phyloP scores from a whole-genome alignment of 2,797 vertebrate genomes.

The Thamnophis elegans region DNA sequence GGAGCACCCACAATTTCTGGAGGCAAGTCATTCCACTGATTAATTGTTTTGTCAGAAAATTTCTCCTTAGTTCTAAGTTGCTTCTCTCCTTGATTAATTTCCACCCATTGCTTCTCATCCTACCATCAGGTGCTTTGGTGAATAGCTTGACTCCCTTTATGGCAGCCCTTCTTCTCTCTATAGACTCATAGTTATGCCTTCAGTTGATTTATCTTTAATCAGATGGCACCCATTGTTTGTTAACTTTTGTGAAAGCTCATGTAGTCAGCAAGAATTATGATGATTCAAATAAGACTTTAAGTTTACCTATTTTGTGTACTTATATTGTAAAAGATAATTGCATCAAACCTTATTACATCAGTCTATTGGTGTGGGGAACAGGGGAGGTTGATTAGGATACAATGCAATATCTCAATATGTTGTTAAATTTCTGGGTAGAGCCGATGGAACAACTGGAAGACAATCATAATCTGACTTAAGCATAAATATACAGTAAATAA shows the following conservation, averaged over 20 bases:
- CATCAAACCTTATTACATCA: background rate
- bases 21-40: no score
- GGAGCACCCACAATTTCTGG: no score
- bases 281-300: background rate
- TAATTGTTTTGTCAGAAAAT: no score
- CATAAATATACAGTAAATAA: background rate
- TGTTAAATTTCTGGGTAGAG: background rate
- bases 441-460: background rate
- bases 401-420: background rate
- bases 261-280: background rate
- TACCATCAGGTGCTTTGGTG: no score
- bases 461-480: background rate
- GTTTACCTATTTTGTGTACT: background rate
- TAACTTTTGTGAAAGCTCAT: background rate
- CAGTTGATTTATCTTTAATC: background rate
- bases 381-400: background rate
- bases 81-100: no score
- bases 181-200: background rate
- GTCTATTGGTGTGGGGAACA: background rate
- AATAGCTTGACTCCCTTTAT: no score
- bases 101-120: no score
- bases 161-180: background rate
- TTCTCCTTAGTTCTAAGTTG: no score
- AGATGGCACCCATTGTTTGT: background rate
- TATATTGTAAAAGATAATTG: background rate